Conservation (phyloP, 2,888 invertebrate species). For the Hemistola chrysoprasaria region DNA sequence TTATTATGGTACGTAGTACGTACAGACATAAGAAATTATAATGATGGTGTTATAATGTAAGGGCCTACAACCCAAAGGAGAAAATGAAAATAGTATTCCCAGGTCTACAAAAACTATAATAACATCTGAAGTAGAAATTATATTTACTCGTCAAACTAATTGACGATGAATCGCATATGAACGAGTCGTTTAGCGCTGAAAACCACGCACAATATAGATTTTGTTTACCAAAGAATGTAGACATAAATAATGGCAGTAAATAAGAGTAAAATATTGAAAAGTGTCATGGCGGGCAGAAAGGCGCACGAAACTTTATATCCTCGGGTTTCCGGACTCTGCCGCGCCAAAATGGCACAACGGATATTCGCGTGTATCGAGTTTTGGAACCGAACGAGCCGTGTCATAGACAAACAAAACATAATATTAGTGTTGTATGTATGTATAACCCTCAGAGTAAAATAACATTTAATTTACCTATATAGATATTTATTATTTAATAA, state of each 20-base stretch:
- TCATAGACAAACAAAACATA: background rate
- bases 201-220: constrained; percentile 54
- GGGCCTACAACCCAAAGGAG: too few species aligned
- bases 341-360: constrained; percentile 76
- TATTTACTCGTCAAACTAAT: constrained; percentile 21
- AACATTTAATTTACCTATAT: too few species aligned
- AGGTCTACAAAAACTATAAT: too few species aligned
- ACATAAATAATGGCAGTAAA: constrained; percentile 80
- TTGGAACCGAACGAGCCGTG: constrained; percentile 43
- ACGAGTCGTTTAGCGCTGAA: constrained; percentile 36
- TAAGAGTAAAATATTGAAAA: constrained; percentile 82
- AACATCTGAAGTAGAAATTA: too few species aligned
- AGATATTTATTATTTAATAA: too few species aligned
- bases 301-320: constrained; percentile 78
- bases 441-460: too few species aligned
- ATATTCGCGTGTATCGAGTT: constrained; percentile 71
- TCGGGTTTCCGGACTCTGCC: constrained; percentile 74
- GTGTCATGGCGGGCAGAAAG: constrained; percentile 75
- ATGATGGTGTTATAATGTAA: too few species aligned
- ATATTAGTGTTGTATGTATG: too few species aligned
- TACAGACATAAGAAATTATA: too few species aligned
- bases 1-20: too few species aligned
- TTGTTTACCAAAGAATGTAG: constrained; percentile 66
- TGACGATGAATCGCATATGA: constrained; percentile 23
- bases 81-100: too few species aligned